Base-by-base conservation (phyloP, 2,797 vertebrate genomes). In the Euphonia xanthogaster region DNA sequence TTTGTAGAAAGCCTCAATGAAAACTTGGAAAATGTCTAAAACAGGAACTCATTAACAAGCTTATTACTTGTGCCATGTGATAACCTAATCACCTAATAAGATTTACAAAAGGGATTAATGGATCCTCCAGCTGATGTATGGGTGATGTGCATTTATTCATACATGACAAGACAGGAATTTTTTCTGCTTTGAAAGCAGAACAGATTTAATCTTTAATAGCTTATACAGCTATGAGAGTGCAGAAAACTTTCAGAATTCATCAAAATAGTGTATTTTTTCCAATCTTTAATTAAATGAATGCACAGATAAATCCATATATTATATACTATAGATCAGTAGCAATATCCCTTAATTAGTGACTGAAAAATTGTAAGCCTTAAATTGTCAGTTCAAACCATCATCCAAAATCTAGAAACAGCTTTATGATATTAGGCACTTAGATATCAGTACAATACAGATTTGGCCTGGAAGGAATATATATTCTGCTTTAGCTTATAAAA, bases 61-160 rank as follows among this genome's bases (percentile, higher is more conserved):
- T 85, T 88, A 88, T 58, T 60, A 62, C 77, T 84, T 83, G 37
- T 86, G 73, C 71, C 86, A 88, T 15, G 71, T 67, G 83, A 93
- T 63, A 91, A 89, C 13, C 33, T 94, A 89, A 96, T 86, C 79
- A 89, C 44, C 75, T 92, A 96, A 95, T n/a, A 60, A 58, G 93
- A 90, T 95, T 94, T 92, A 74, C 39, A 61, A 42, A 83, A 84
- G 48, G 58, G 63, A 95, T 75, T 94, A 86, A 86, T 35, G 62
- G 78, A 68, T 85, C 60, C 33, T 81, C 24, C 78, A 81, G 30
- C 33, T 65, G 48, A 89, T 47, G 44, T 40, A 61, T 62, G 51
- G 50, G 23, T 78, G 58, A 84, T 48, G 53, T 31, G 48, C 57
- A 62, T 48, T 86, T 85, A 92, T 73, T 88, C 44, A 65, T 58